phyloP scores from a whole-genome alignment of 2,113 vertebrate genomes.

The Neopipo cinnamomea region DNA sequence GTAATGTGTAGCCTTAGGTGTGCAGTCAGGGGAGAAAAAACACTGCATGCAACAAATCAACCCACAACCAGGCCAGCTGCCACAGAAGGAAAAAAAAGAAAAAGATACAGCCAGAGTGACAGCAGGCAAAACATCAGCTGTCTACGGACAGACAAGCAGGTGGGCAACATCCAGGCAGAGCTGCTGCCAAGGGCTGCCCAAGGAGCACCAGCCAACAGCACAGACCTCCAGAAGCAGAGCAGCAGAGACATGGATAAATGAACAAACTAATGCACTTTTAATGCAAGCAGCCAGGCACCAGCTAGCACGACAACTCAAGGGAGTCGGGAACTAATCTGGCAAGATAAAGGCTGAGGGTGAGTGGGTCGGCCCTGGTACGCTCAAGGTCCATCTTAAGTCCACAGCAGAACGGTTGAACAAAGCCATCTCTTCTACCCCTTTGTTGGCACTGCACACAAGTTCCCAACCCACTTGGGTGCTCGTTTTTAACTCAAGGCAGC shows the following conservation, averaged over 20 bases:
- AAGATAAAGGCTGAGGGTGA: not conserved
- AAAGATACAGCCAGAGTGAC: not conserved
- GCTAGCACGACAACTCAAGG: not conserved
- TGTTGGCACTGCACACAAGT: not conserved
- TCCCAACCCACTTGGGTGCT: not conserved
- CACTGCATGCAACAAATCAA: constrained; percentile 11
- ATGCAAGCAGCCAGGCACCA: not conserved
- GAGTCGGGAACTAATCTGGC: not conserved
- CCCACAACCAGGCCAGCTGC: not conserved
- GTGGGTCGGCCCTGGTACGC: not conserved
- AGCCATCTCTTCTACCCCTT: not conserved
- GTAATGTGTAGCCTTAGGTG: not conserved
- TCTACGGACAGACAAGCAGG: not conserved
- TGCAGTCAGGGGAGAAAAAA: not conserved
- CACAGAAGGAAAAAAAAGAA: not conserved
- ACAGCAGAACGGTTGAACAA: not conserved
- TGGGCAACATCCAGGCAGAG: constrained; percentile 9
- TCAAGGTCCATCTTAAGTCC: not conserved
- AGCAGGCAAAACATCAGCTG: not conserved
- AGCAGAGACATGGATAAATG: not conserved
- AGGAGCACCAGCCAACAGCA: not conserved
- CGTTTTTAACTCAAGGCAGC: not conserved
- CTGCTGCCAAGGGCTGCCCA: not conserved
- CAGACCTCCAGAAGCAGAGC: not conserved
- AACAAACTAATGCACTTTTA: not conserved